These are phyloP conservation scores for Meliscaeva auricollis DNA, from an alignment of 2,888 invertebrate species.

Conservation along the genomic window DNA sequence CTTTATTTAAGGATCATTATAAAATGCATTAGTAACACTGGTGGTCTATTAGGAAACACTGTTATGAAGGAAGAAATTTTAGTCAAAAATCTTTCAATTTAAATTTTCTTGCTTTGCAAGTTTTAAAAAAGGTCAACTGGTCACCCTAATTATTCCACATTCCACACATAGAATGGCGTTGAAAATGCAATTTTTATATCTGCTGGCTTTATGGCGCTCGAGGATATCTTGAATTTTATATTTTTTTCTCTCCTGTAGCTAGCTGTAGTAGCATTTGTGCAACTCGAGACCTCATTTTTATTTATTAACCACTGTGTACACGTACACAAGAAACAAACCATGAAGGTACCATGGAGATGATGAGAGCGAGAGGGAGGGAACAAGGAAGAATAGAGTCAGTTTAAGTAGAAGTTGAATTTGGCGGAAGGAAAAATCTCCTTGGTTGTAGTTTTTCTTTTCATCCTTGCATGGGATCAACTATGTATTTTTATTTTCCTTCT, in stretches of 20 bases:
- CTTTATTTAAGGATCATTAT: too few relatives aligned
- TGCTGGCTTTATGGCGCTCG: constrained; percentile 40
- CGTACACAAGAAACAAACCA: not conserved
- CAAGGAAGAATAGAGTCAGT: too few relatives aligned
- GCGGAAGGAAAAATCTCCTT: not conserved
- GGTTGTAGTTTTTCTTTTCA: not conserved
- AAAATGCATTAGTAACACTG: too few relatives aligned
- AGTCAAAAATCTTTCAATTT: too few relatives aligned
- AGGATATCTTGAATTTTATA: constrained; percentile 40
- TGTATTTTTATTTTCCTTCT: not conserved
- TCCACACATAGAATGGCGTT: constrained; percentile 14
- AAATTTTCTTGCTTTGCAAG: too few relatives aligned
- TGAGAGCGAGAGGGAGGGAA: too few relatives aligned
- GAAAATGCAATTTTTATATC: constrained; percentile 59
- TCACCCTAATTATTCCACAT: not conserved
- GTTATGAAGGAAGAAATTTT: not conserved
- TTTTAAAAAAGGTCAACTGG: not conserved
- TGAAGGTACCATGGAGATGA: too few relatives aligned
- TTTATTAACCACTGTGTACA: constrained; percentile 47
- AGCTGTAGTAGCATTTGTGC: not conserved
- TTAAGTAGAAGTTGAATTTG: not conserved
- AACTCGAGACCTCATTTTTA: constrained; percentile 47
- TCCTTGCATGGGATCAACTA: not conserved
- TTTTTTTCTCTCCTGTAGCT: not conserved
- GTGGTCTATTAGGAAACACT: too few relatives aligned